Conservation (phyloP, 64 coral and sea anemone genomes). For the Stylophora pistillata region DNA sequence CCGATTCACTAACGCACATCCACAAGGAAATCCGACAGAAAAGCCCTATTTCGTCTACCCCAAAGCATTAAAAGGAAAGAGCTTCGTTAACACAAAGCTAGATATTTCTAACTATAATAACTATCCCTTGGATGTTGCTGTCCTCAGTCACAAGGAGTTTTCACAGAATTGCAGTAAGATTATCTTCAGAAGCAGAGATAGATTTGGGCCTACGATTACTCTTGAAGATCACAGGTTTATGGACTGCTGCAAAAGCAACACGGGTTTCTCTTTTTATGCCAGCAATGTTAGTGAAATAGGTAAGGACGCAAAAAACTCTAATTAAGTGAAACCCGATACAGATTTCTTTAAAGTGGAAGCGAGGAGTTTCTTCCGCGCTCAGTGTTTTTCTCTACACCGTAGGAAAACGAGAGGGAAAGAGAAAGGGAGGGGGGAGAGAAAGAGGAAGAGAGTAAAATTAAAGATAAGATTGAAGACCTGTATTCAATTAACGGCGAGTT, state of each 20-base stretch:
- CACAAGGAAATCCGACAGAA: slow-evolving; percentile 6
- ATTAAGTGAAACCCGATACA: neutral
- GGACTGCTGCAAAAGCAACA: neutral
- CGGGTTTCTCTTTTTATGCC: neutral
- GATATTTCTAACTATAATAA: neutral
- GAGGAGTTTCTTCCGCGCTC: neutral
- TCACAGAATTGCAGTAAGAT: neutral
- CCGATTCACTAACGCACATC: neutral
- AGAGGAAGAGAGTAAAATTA: no score
- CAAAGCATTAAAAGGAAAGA: neutral
- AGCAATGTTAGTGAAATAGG: neutral
- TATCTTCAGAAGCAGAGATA: neutral
- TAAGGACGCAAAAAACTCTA: neutral
- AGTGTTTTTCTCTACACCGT: no score
- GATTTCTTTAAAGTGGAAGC: neutral
- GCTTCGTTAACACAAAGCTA: neutral
- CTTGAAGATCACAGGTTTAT: neutral
- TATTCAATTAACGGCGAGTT: no score
- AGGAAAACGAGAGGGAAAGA: no score
- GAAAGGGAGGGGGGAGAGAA: no score
- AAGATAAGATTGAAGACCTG: no score
- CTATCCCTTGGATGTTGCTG: neutral
- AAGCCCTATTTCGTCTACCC: neutral
- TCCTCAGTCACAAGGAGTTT: neutral
- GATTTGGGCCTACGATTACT: neutral